These are phyloP conservation scores for Pseudolaguvia tuberculata DNA, from an alignment of 2,113 vertebrate species.

Conservation along the genomic window DNA sequence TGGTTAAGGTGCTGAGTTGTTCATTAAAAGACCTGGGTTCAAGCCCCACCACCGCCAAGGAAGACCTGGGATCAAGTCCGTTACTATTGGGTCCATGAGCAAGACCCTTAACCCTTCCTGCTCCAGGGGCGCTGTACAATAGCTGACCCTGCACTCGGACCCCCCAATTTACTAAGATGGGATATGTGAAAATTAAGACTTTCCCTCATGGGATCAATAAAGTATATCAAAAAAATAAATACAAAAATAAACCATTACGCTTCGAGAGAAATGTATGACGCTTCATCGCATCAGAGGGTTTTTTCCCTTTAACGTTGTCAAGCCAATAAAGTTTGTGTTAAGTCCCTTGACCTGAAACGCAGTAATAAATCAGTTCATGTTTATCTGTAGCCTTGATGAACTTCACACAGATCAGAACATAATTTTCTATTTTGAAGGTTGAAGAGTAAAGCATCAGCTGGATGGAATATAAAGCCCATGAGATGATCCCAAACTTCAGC, in stretches of 20 bases:
- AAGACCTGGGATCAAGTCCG: too few relatives aligned
- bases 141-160: too few relatives aligned
- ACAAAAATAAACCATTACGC: conserved; percentile 10
- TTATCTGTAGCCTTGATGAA: conserved; percentile 64
- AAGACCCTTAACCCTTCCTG: too few relatives aligned
- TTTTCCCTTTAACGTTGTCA: neutral
- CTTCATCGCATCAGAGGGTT: neutral
- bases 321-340: conserved; percentile 1
- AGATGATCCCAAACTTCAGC: conserved; percentile 2
- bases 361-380: conserved; percentile 44
- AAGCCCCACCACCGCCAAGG: too few relatives aligned
- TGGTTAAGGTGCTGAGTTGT: too few relatives aligned
- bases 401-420: conserved; percentile 62
- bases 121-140: too few relatives aligned
- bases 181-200: too few relatives aligned
- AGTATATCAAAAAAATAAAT: too few relatives aligned
- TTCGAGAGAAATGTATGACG: neutral
- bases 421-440: conserved; percentile 64
- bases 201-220: too few relatives aligned
- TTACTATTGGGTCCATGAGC: too few relatives aligned
- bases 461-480: conserved; percentile 52
- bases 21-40: too few relatives aligned
- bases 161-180: too few relatives aligned
- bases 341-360: conserved; percentile 20
- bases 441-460: conserved; percentile 27